Evolutionary conservation across 2,113 vertebrate species (phyloP), one percentile per base, ranked within the genome.

Genomic region (Oceanites oceanicus): DNA sequence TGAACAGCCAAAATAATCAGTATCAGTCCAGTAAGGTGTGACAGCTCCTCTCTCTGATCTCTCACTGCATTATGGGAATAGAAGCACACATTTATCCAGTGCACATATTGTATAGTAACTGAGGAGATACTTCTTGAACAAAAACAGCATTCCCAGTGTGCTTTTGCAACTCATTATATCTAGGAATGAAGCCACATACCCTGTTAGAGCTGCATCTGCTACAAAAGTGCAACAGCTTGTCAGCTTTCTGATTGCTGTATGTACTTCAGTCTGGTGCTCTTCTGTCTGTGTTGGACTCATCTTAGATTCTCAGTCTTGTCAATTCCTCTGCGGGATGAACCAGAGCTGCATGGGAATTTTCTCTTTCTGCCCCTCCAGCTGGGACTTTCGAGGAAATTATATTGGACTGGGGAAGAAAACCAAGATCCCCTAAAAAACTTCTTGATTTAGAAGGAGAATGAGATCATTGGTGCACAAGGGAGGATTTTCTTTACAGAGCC

Each of bases 181-280:
- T 49, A 90, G 93, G 83, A 96, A 94, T 55, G 90, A 77, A 94
- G 73, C 90, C 77, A 96, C 86, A 61, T 77, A 93, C 73, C 52
- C 95, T 62, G 72, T 90, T 92, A 95, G 87, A 93, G 76, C 91
- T 92, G 92, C 95, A 94, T 93, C 92, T 96, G 90, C 95, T 94
- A 95, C 87, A 92, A 95, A 96, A 86, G n/a, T 83, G 20, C 90
- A 95, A 90, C 92, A 95, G 94, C 93, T 90, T 96, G 95, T 96
- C 88, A 92, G 82, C 56, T 97, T 95, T 96, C 70, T 86, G 82
- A 40, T 96, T 88, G 85, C 88, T 80, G 70, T 65, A 61, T 59
- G 65, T 80, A 40, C 56, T 80, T 93, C 74, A 84, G 77, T 80
- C 88, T 96, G 86, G 75, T 95, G 83, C 68, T 95, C 44, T 92